These are phyloP conservation scores for Tenrec ecaudatus DNA, from an alignment of 2,113 vertebrate species.

Conservation along the genomic window DNA sequence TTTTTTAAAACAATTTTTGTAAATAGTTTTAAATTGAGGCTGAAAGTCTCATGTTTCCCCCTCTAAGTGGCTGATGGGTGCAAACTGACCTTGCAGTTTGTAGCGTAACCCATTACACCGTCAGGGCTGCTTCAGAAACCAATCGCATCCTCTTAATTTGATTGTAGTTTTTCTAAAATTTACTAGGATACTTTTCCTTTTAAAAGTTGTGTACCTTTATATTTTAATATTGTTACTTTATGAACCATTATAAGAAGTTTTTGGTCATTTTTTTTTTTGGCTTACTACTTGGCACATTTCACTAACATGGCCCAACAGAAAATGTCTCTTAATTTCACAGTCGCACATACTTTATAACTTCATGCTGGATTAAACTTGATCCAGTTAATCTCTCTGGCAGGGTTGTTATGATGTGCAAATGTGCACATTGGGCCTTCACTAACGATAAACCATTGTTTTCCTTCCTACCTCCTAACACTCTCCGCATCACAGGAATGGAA, in stretches of 20 bases:
- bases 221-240: not conserved
- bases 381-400: not conserved
- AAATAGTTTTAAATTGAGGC: too few species aligned
- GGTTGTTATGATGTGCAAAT: not conserved
- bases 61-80: too few species aligned
- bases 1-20: too few species aligned
- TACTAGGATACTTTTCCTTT: not conserved
- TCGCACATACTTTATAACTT: not conserved
- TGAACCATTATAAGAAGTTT: not conserved
- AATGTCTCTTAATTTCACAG: not conserved
- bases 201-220: not conserved
- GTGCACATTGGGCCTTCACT: not conserved
- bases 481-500: constrained; percentile 39
- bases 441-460: constrained; percentile 44
- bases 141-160: not conserved
- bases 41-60: too few species aligned
- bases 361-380: not conserved
- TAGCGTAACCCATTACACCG: too few species aligned
- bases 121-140: not conserved
- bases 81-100: not conserved
- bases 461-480: not conserved
- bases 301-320: not conserved
- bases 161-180: not conserved
- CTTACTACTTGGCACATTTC: not conserved
- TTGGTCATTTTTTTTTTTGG: not conserved